These are phyloP conservation scores for Matsumurasca onukii DNA, from an alignment of 1,140 invertebrate species.

Conservation along the genomic window DNA sequence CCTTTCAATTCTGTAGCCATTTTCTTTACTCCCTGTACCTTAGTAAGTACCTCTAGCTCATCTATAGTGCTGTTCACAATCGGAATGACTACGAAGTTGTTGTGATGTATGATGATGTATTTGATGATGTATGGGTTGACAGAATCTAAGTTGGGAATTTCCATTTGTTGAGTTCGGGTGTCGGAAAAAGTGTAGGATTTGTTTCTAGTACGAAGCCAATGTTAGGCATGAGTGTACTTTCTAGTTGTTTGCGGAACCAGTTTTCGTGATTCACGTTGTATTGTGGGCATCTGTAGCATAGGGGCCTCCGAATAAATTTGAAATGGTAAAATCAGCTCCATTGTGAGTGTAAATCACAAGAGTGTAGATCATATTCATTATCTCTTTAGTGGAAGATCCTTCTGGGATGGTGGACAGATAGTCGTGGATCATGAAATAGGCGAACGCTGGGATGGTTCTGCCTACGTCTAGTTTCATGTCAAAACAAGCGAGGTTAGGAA, in stretches of 20 bases:
- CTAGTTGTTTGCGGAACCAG: background rate
- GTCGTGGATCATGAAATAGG: background rate
- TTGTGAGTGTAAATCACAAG: background rate
- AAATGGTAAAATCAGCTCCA: background rate
- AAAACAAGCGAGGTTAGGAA: background rate
- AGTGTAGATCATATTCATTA: background rate
- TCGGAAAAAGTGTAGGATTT: too few species aligned
- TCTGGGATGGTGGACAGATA: too few species aligned
- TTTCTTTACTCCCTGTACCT: too few species aligned
- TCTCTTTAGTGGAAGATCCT: background rate
- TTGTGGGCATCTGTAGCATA: background rate
- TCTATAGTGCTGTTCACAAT: too few species aligned
- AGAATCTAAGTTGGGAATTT: too few species aligned
- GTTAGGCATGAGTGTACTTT: background rate
- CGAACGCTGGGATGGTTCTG: background rate
- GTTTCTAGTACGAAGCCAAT: slow-evolving; percentile 12
- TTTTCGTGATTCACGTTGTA: background rate
- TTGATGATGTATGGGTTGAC: too few species aligned
- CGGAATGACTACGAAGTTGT: too few species aligned
- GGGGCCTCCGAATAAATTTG: background rate
- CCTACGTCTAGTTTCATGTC: background rate
- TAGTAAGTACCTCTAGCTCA: too few species aligned
- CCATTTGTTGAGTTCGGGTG: too few species aligned
- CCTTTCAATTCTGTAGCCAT: too few species aligned
- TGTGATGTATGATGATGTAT: too few species aligned